Evolutionary conservation across 35 echinoderm and acorn worm species (phyloP).

Genomic region (Diadema setosum): DNA sequence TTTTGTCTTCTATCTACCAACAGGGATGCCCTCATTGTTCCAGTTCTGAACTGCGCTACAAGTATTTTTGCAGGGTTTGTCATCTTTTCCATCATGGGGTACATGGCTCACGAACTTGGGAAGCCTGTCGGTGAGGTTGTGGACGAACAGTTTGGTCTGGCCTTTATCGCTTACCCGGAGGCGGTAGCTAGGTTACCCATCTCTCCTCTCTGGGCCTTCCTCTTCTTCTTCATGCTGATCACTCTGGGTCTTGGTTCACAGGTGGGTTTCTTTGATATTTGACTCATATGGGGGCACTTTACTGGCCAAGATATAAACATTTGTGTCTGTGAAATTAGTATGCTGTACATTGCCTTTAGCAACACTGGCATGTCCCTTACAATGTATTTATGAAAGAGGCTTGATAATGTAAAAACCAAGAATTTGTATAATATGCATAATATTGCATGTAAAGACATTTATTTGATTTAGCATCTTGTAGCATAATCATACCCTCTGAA

Average conservation of each 20-base stretch:
- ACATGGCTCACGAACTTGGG: conserved; percentile 60
- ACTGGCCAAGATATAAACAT: no score
- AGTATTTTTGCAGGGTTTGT: conserved; percentile 94
- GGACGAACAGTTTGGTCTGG: conserved; percentile 69
- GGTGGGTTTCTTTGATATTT: conserved; percentile 22
- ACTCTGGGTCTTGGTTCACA: conserved; percentile 77
- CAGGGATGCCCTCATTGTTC: conserved; percentile 91
- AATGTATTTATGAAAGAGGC: no score
- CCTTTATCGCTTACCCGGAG: conserved; percentile 84
- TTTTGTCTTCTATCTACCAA: neutral
- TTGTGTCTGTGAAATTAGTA: no score
- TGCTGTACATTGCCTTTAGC: no score
- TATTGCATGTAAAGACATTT: no score
- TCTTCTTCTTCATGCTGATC: conserved; percentile 90
- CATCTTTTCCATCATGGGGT: conserved; percentile 86
- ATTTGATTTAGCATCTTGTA: no score
- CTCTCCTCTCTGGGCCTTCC: conserved; percentile 78
- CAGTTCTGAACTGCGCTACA: conserved; percentile 79
- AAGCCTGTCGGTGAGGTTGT: conserved; percentile 42
- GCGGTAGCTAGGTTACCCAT: conserved; percentile 65
- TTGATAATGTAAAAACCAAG: no score
- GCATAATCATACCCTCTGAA: no score
- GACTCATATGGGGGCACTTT: no score
- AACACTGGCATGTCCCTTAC: no score
- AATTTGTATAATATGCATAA: no score